Base-by-base conservation (phyloP, 2,888 invertebrate species). In the Stramonita haemastoma region DNA sequence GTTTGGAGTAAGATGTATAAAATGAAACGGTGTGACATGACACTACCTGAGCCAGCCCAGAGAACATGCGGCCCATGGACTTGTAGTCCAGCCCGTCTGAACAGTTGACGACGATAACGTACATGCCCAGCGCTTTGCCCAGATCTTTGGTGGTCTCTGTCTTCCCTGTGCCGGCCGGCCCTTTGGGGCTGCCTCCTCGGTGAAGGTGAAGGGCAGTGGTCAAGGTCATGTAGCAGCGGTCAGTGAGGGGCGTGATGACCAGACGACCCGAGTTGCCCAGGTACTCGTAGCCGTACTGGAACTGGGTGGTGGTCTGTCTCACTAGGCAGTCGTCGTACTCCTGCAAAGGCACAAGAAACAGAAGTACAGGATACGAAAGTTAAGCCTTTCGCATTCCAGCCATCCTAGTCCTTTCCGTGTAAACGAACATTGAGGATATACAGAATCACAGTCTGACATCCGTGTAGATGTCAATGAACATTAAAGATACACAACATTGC, bases 51-150 rank as follows among this genome's bases (percentile, higher is more conserved):
- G 96, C 95, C 22, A 96, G 92, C 89, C 97, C 98, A 87, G 98
- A 97, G 95, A 97, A 98, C 96, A 98, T 98, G 95, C 98, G 97
- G 0, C 98, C 98, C 97, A 98, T 98, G 93, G 98, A 98, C 96
- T 98, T 98, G 95, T 98, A 98, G 95, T 98, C 98, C 73, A 98
- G 96, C 0, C 98, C 98, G 94, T 98, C 98, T 0, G 98, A 98
- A 94, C 98, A 98, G 96, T 98, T 99, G 93, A 98, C 98, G 6
- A 98, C 98, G 90, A 98, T 98, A 81, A 98, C 98, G 97, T 98
- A 98, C 96, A 98, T 97, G 0, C 98, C 98, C 91, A 98, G 96
- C 0, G 98, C 98, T 95, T 98, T 97, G 0, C 98, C 98, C 46
- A 98, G 96, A 96, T 98, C 98, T 96, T 98, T 98, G 0, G 97